Evolutionary conservation across 2,113 vertebrate species (phyloP), one percentile per base, ranked within the genome.

Genomic region (Axis porcinus): DNA sequence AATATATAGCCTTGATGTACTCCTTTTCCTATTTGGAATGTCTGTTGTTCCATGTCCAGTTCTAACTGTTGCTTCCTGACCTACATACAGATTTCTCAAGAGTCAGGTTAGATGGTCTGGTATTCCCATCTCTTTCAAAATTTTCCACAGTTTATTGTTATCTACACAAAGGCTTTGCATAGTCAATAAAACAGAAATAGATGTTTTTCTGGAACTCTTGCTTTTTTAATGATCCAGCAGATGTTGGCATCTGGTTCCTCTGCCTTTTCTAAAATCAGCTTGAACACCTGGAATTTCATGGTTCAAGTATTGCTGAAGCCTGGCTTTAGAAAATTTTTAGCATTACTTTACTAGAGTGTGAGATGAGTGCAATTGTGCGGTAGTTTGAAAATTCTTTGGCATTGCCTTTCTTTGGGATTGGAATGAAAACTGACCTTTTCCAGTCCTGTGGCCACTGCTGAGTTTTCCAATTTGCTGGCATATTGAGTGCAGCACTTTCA

Each of bases 281-380:
- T n/a, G 33, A 67, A 67, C 16, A n/a, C 36, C 64, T 19, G 8
- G 8, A 67, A 67, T 8, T 19, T 67, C 16, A n/a, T 0, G 8
- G 16, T 10, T 67, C 33, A 67, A 0, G 0, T 67, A 67, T 67
- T 67, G 62, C 62, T 67, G 33, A 10, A 67, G 62, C 33, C 62
- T n/a, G 62, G 33, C 33, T 67, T 67, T 67, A 0, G 64, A 67
- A 8, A 67, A n/a, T 67, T 67, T 67, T n/a, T 0, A 67, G 33
- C 16, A 19, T 67, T 60, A 67, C 64, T 67, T 36, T 67, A 67
- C 33, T 67, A n/a, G 33, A 4, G 5, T n/a, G 33, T 67, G 64
- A 67, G 33, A 67, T n/a, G 16, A 36, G 64, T 67, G 17, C 33
- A 67, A 10, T n/a, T 67, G 16, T 67, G 64, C 0, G 2, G 64